Base-by-base conservation (phyloP, 2,797 vertebrate genomes). In the Etheostoma nigrum region DNA sequence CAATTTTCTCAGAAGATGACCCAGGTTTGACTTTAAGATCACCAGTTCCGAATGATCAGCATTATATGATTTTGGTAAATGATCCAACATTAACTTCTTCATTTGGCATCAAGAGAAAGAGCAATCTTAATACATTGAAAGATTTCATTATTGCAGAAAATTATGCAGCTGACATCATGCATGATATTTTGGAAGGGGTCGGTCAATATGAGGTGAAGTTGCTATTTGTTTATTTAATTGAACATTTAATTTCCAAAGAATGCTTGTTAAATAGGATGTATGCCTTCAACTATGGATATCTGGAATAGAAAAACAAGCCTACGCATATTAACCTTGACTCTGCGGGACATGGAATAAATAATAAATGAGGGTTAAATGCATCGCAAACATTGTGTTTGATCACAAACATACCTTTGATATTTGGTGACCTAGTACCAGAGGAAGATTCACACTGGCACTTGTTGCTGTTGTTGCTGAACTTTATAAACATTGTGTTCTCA, bases 201-300 rank as follows among this genome's bases (percentile, higher is more conserved):
- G 67, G 62, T 44, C 63, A 79, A 44, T 73, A 33, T 73, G 68
- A 83, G 23, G 27, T 76, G 23, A 76, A 23, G 61, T 1, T 67
- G 0, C 52, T 76, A 0, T 64, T 83, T 67, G 3, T 8, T 8
- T 54, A 74, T 69, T 64, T 69, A 27, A 73, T 45, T 48, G 23
- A 61, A 47, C 45, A 79, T 63, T 64, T 79, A 3, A 63, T 82
- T 12, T 63, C 64, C 7, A 77, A n/a, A 47, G 69, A 77, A 65
- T 65, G n/a, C 58, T 44, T 60, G n/a, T 42, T 60, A 44, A 60
- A 36, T 36, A 36, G 33, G 33, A 36, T 64, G 5, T 64, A 64
- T 65, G 19, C 47, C 33, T 65, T 65, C 36, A 36, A 51, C n/a
- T 64, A 64, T 64, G 47, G 62, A 47, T 64, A 64, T 64, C 21